phyloP scores from a whole-genome alignment of 2,113 vertebrate genomes.

The Australoheros scitulus region DNA sequence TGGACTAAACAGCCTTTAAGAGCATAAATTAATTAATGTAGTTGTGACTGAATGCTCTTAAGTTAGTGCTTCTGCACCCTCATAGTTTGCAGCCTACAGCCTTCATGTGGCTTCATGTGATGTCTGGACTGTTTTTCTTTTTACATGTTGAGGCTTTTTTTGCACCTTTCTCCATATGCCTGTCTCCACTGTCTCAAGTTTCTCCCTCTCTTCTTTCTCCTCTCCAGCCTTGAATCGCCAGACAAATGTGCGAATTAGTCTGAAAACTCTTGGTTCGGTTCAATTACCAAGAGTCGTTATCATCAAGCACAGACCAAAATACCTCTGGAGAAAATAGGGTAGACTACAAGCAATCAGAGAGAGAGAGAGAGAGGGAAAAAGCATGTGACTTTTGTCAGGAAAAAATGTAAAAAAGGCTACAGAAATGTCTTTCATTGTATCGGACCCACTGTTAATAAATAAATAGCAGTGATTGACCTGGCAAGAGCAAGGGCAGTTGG shows the following conservation, averaged over 20 bases:
- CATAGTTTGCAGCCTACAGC: not conserved
- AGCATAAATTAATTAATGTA: not conserved
- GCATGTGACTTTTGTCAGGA: not conserved
- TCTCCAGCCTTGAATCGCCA: not conserved
- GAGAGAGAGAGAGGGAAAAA: not conserved
- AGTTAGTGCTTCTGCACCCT: not conserved
- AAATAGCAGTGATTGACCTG: not conserved
- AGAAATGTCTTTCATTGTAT: not conserved
- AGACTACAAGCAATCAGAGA: not conserved
- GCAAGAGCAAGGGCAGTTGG: not conserved
- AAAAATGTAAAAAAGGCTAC: not conserved
- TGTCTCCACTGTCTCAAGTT: not conserved
- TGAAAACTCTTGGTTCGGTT: not conserved
- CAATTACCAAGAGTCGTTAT: not conserved
- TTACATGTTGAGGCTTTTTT: too few relatives aligned
- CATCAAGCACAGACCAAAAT: slow-evolving; percentile 6
- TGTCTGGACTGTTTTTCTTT: not conserved
- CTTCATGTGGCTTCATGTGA: not conserved
- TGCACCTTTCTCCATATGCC: not conserved
- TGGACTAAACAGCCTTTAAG: not conserved
- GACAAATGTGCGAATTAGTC: not conserved
- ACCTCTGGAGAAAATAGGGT: not conserved
- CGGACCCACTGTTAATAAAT: not conserved
- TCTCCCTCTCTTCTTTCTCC: not conserved
- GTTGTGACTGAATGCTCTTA: not conserved